Conservation (phyloP, 2,888 invertebrate species). For the Elaeidobius kamerunicus region DNA sequence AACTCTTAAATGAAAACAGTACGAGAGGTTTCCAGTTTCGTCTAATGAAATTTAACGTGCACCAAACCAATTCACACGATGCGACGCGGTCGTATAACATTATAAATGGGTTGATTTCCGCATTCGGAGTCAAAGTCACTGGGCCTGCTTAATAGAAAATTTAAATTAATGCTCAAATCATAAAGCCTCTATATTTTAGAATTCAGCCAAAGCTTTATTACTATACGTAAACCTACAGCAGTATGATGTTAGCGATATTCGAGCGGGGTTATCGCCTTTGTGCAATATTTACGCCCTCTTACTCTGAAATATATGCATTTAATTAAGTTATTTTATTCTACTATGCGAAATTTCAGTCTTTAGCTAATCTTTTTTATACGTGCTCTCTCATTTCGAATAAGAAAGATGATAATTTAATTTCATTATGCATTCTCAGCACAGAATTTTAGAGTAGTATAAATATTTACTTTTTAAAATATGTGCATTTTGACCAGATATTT, state of each 20-base stretch:
- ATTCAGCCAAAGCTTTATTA: constrained; percentile 22
- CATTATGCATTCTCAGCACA: too few species aligned
- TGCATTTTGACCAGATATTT: too few species aligned
- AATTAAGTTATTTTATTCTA: too few species aligned
- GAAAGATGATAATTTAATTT: too few species aligned
- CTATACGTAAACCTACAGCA: constrained; percentile 15
- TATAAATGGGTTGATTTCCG: constrained; percentile 25
- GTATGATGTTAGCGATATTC: constrained; percentile 9
- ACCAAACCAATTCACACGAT: constrained; percentile 6
- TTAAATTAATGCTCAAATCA: constrained; percentile 26
- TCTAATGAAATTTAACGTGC: constrained; percentile 15
- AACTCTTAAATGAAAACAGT: too few species aligned
- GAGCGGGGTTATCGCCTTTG: neutral
- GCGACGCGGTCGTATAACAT: constrained; percentile 19
- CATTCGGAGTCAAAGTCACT: constrained; percentile 24
- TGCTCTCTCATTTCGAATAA: too few species aligned
- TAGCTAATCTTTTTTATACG: too few species aligned
- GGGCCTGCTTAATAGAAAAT: constrained; percentile 26
- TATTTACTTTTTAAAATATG: too few species aligned
- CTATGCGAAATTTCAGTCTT: too few species aligned
- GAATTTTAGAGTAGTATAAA: too few species aligned
- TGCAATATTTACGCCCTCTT: neutral
- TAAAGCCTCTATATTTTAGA: constrained; percentile 22
- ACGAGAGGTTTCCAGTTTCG: too few species aligned
- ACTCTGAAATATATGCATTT: too few species aligned